Evolutionary conservation across 2,797 vertebrate genomes (phyloP).

Genomic region (Sebastes paucispinis): DNA sequence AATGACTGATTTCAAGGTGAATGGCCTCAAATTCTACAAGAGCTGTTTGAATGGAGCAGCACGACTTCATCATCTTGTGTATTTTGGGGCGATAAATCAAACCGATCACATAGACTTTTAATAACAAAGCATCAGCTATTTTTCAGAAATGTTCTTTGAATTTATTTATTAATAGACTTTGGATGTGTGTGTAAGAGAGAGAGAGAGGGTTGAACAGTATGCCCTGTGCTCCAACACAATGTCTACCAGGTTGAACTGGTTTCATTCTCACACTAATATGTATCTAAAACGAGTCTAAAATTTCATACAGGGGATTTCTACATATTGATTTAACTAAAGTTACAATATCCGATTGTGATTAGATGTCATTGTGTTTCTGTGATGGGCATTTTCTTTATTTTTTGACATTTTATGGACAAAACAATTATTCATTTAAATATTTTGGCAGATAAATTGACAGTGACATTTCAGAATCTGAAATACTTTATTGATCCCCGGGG

Average conservation of each 20-base stretch:
- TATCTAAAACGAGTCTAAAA: background rate
- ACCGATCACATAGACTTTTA: conserved; percentile 10
- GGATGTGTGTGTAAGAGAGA: background rate
- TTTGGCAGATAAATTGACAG: background rate
- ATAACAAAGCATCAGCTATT: conserved; percentile 10
- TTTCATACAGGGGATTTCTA: background rate
- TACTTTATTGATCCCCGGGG: too few species aligned
- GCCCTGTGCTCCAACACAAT: background rate
- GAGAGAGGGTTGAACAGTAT: background rate
- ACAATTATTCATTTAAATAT: background rate
- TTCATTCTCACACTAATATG: background rate
- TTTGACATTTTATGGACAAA: background rate
- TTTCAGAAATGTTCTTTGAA: conserved; percentile 15
- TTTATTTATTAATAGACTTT: conserved; percentile 9
- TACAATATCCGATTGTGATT: background rate
- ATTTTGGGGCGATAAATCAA: conserved; percentile 39
- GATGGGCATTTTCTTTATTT: background rate
- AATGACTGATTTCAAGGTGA: conserved; percentile 50
- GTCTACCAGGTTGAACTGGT: background rate
- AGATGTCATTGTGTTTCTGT: background rate
- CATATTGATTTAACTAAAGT: background rate
- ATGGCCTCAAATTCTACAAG: conserved; percentile 17
- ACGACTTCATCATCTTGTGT: conserved; percentile 16
- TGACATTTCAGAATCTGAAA: background rate
- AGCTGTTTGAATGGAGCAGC: conserved; percentile 27